Percentiles rank a stretch among this genome's conserved stretches.
phyloP scores from a whole-genome alignment of 2,888 invertebrate species.

The Lycophotia porphyrea region DNA sequence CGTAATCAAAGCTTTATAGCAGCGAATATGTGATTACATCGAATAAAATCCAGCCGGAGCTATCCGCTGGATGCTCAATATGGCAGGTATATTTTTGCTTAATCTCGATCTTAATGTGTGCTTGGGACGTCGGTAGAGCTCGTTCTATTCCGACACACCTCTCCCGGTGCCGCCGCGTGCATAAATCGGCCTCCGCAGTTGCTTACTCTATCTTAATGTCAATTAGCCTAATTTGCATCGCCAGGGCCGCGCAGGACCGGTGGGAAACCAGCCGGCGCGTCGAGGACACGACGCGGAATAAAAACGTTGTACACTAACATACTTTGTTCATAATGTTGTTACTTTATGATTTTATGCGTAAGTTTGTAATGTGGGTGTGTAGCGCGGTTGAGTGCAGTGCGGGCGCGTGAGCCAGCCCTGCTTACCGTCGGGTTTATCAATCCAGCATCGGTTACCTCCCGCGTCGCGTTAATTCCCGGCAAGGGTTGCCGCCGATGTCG shows the following conservation, averaged over 20 bases:
- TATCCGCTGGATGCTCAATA: constrained; percentile 63
- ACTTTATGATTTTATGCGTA: constrained; percentile 55
- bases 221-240: constrained; percentile 74
- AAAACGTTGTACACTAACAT: constrained; percentile 42
- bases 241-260: constrained; percentile 53
- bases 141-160: constrained; percentile 65
- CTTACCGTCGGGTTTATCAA: constrained; percentile 65
- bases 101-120: constrained; percentile 68
- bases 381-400: constrained; percentile 26
- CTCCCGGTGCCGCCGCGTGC: constrained; percentile 51
- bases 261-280: constrained; percentile 46
- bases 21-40: constrained; percentile 63
- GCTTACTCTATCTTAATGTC: constrained; percentile 71
- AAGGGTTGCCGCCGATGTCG: constrained; percentile 78
- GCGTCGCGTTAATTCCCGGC: constrained; percentile 82
- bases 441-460: constrained; percentile 76
- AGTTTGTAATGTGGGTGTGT: constrained; percentile 50
- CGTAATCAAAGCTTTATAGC: constrained; percentile 62
- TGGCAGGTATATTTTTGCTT: constrained; percentile 65
- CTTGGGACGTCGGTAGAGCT: constrained; percentile 49
- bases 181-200: constrained; percentile 64
- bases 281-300: constrained; percentile 43
- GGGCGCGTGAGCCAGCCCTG: constrained; percentile 64
- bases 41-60: constrained; percentile 53
- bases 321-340: constrained; percentile 53